Evolutionary conservation across 2,113 vertebrate genomes (phyloP), one percentile per base, ranked within the genome.

Genomic region (Paradisaea rubra): DNA sequence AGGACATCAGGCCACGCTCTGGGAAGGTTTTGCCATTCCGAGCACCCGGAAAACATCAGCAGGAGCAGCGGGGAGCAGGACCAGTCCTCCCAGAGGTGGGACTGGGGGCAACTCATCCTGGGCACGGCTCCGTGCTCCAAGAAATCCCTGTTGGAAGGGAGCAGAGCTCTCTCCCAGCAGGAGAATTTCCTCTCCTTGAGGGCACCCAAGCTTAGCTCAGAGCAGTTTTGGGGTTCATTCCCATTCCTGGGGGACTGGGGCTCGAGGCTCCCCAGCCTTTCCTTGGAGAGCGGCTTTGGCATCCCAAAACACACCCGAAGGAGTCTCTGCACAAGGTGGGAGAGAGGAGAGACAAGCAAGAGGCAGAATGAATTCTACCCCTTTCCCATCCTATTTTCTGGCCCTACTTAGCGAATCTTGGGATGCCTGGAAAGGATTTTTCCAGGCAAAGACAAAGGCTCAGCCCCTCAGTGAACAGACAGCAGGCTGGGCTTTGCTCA

Each of bases 21-120:
- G 50, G 96, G 97, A 96, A 88, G 89, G 91, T 64, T 97, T 92
- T 74, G 94, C 91, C 77, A 8, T 92, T 92, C 86, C 86, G 24
- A 66, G 87, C 39, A 41, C 64, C 94, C 81, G 61, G 93, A 83
- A 92, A 88, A 81, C 24, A 72, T 52, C 86, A 16, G 45, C 42
- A 82, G 91, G 96, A 18, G 47, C 63, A 17, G 21, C 2, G 45
- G 85, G 88, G 91, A 91, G 83, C 69, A 19, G 10, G 7, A 54
- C 5, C 65, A 42, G 70, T 1, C 23, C 64, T 47, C 60, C 64
- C 49, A 20, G 47, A 47, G 45, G 6, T 17, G 19, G 1, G 16
- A 17, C 71, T 5, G 6, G 13, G 50, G 42, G 12, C 5, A 20
- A 7, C 3, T 5, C 31, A 10, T 8, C 83, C 87, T 13, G 15